Conservation (phyloP, 2,113 vertebrate species). For the Stercorarius parasiticus region DNA sequence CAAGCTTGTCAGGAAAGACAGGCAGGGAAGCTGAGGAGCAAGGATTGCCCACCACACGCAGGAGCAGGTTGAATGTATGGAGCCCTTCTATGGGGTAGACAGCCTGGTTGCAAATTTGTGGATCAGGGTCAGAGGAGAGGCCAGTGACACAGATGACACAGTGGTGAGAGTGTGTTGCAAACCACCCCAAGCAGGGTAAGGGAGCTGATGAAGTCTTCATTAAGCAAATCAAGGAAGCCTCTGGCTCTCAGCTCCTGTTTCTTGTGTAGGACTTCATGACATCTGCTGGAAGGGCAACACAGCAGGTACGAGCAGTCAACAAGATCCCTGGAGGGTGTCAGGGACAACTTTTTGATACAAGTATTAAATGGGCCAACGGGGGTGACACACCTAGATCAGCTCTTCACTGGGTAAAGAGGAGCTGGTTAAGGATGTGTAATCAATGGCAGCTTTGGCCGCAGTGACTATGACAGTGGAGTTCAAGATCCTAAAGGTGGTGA, state of each 20-base stretch:
- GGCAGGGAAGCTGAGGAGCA: neutral
- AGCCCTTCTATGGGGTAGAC: neutral
- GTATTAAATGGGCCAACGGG: accelerated
- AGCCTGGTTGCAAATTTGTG: neutral
- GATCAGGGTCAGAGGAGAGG: neutral
- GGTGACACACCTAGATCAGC: neutral
- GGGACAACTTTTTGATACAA: neutral
- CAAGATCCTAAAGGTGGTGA: neutral
- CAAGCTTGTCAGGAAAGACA: neutral
- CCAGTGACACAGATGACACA: neutral
- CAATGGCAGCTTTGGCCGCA: neutral
- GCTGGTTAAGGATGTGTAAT: neutral
- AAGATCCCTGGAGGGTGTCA: neutral
- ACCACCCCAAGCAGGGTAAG: neutral
- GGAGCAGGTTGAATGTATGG: neutral
- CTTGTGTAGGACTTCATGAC: neutral
- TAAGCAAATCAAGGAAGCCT: neutral
- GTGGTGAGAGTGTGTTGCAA: neutral
- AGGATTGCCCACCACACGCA: neutral
- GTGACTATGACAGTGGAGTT: neutral
- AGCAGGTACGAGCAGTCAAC: neutral
- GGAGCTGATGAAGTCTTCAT: neutral
- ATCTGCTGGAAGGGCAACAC: neutral
- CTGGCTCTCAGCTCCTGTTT: neutral
- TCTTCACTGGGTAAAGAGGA: neutral